A percentile compares a stretch with the other conserved stretches of the same genome.
Conservation (phyloP, 2,113 vertebrate species). For the Psammodynastes pulverulentus region DNA sequence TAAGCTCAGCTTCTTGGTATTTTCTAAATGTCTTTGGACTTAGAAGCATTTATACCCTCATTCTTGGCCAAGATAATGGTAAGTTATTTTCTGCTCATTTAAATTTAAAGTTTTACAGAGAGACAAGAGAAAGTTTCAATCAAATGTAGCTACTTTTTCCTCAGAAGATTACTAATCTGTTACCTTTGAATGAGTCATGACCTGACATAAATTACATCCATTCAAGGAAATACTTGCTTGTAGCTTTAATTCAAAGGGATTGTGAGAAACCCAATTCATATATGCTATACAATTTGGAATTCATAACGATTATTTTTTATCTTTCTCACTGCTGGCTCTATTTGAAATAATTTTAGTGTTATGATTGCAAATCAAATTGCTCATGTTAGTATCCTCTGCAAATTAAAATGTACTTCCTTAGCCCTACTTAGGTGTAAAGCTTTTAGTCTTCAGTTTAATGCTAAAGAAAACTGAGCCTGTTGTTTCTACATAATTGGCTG, state of each 20-base stretch:
- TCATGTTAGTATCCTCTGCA: background rate
- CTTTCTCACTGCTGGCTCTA: background rate
- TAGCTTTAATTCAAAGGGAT: background rate
- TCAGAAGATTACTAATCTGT: background rate
- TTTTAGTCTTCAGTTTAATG: background rate
- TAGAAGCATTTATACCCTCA: conserved; percentile 97
- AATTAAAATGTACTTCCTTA: background rate
- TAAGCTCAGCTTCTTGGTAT: conserved; percentile 99
- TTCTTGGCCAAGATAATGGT: conserved; percentile 98
- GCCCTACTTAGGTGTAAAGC: background rate
- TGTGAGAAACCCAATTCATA: background rate
- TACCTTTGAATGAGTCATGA: background rate
- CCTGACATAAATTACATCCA: background rate
- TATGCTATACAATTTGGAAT: background rate
- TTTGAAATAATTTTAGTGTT: background rate
- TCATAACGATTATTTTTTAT: background rate
- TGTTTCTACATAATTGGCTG: background rate
- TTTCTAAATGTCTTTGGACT: conserved; percentile 98
- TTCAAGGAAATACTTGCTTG: background rate
- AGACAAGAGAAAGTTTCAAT: background rate
- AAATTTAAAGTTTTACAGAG: background rate
- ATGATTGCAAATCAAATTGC: background rate
- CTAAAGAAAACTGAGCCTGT: background rate
- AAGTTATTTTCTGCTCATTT: conserved; percentile 50
- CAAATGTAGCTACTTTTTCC: background rate